Base-by-base conservation (phyloP, 2,113 vertebrate genomes). In the Megaceryle torquata region DNA sequence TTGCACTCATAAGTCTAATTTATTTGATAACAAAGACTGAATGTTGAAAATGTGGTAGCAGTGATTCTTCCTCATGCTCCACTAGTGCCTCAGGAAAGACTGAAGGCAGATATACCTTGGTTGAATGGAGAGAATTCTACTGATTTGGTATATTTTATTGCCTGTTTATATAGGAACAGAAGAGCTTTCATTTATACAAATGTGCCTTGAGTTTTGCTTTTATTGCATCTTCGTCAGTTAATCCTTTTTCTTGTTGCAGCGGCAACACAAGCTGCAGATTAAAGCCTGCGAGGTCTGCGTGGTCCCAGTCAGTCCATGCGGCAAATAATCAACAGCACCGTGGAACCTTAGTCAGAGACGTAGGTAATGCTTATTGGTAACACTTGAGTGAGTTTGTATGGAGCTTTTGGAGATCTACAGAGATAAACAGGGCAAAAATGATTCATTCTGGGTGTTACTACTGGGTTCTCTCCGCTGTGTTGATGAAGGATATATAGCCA, bases 171-270 rank as follows among this genome's bases (percentile, higher is more conserved):
- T 89, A 89, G 91, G 70, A 96, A 91, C 25, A 63, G 75, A 92
- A 70, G 70, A 89, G 64, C 71, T 94, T 95, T 78, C 3, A 3
- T 93, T 94, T 84, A 60, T 88, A 92, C 31, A 84, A 28, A 86
- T 0, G 86, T 96, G 83, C 96, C 95, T 97, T 94, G 95, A 92
- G 86, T 97, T 94, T 84, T 92, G 77, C 83, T 93, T 64, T 91
- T 88, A 72, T 87, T 57, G 67, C 44, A 37, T 25, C 68, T 72
- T 72, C 24, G 15, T 86, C 43, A 28, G 15, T 79, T 93, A 81
- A 86, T 88, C 69, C 41, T 71, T 92, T 33, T 56, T 77, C 93
- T 74, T 69, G 29, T 39, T 86, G 79, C 76, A 92, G 85, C 35
- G 64, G 70, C 70, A 81, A n/a, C 69, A 68, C 39, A 48, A 39